phyloP scores from a whole-genome alignment of 1,140 invertebrate genomes.

The Drosophila ohnishii region DNA sequence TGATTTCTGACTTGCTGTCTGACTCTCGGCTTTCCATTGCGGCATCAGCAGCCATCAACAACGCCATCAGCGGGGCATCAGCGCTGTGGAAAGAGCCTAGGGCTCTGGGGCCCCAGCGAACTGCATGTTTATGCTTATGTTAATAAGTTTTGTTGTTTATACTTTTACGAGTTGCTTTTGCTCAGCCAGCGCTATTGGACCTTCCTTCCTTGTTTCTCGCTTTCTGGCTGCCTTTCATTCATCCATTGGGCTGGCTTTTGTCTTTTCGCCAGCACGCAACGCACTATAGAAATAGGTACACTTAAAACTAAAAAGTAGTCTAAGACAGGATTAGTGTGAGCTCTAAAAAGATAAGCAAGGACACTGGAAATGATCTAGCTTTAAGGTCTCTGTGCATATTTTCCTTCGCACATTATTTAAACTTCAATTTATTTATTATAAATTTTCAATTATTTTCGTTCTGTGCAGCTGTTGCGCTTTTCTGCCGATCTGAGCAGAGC shows the following conservation, averaged over 20 bases:
- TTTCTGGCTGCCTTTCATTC: constrained; percentile 52
- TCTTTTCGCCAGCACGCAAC: constrained; percentile 53
- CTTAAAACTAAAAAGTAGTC: not conserved
- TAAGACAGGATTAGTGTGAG: not conserved
- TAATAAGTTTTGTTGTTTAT: constrained; percentile 76
- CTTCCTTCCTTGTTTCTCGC: constrained; percentile 63
- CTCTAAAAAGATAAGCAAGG: too few species aligned
- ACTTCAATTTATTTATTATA: not conserved
- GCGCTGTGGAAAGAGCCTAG: constrained; percentile 26
- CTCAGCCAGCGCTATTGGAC: constrained; percentile 19
- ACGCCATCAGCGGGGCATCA: constrained; percentile 30
- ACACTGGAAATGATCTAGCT: not conserved
- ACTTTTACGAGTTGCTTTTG: constrained; percentile 57
- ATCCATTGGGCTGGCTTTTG: constrained; percentile 50
- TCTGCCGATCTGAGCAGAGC: constrained; percentile 16
- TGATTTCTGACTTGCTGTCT: constrained; percentile 35
- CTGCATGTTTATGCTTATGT: constrained; percentile 75
- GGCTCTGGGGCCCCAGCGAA: constrained; percentile 21
- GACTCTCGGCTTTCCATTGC: constrained; percentile 45
- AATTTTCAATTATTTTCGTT: not conserved
- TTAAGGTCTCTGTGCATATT: not conserved
- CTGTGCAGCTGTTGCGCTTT: constrained; percentile 13
- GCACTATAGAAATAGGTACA: constrained; percentile 23
- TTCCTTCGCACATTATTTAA: not conserved
- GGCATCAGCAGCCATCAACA: constrained; percentile 43